These are phyloP conservation scores for Caenorhabditis panamensis DNA, from an alignment of 2,888 invertebrate genomes.

Conservation along the genomic window DNA sequence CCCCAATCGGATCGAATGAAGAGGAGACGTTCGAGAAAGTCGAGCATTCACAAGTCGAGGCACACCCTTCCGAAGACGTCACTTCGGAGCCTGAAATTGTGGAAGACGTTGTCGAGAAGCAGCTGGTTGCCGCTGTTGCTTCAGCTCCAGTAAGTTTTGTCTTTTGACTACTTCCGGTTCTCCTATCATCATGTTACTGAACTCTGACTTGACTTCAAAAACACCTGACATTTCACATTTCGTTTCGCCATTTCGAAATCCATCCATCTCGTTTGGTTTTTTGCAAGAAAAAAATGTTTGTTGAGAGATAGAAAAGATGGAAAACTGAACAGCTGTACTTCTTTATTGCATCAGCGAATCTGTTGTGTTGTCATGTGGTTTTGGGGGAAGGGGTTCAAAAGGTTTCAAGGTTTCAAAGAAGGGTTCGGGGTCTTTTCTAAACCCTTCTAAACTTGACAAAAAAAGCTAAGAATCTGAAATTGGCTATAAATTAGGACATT, in stretches of 20 bases:
- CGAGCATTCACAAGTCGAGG: slow-evolving; percentile 59
- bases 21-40: slow-evolving; percentile 57
- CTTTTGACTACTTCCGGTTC: background rate
- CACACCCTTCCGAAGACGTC: slow-evolving; percentile 45
- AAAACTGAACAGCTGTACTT: slow-evolving; percentile 3
- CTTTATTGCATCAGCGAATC: background rate
- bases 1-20: slow-evolving; percentile 30
- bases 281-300: background rate
- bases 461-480: too few relatives aligned
- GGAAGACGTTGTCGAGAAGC: slow-evolving; percentile 51
- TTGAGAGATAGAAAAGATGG: background rate
- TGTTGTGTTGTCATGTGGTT: background rate
- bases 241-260: background rate
- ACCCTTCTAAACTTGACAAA: too few relatives aligned
- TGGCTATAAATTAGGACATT: too few relatives aligned
- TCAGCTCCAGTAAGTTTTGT: slow-evolving; percentile 44
- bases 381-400: background rate
- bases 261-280: background rate
- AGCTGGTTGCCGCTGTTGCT: slow-evolving; percentile 27
- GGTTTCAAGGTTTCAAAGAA: too few relatives aligned
- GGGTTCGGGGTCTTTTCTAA: too few relatives aligned
- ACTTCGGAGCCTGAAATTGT: slow-evolving; percentile 59
- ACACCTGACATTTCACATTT: slow-evolving; percentile 42
- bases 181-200: background rate
- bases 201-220: slow-evolving; percentile 9